Conservation (phyloP, 1,140 invertebrate genomes). For the Rhagoletis zephyria region DNA sequence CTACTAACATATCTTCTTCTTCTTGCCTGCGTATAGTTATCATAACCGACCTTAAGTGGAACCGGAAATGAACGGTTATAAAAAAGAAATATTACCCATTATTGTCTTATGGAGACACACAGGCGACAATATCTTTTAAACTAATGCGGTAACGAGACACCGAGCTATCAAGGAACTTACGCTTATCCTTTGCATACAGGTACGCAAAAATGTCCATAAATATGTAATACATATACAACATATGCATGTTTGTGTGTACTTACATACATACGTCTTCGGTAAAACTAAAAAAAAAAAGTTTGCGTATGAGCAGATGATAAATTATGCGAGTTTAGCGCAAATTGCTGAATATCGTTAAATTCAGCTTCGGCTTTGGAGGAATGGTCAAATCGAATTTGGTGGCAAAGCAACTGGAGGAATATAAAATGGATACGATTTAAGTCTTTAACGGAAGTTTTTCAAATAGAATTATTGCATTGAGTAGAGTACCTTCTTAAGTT, state of each 20-base stretch:
- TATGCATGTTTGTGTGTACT: background rate
- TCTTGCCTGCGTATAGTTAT: background rate
- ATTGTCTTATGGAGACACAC: conserved; percentile 54
- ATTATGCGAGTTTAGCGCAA: conserved; percentile 50
- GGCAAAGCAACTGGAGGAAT: background rate
- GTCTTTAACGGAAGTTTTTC: background rate
- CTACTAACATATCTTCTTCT: background rate
- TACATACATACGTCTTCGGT: background rate
- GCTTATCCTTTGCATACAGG: conserved; percentile 39
- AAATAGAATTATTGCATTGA: background rate
- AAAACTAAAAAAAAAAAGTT: background rate
- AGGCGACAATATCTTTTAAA: conserved; percentile 55
- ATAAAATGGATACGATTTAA: conserved; percentile 3
- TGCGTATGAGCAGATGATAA: conserved; percentile 11
- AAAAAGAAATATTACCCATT: conserved; percentile 55
- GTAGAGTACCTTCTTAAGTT: background rate
- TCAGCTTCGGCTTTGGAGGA: background rate
- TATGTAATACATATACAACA: background rate
- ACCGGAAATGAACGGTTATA: conserved; percentile 56
- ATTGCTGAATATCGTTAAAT: conserved; percentile 51
- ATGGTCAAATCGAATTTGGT: background rate
- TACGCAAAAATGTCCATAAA: background rate
- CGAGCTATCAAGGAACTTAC: no score
- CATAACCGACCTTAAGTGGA: conserved; percentile 50
- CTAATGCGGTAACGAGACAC: conserved; percentile 47